Conservation (phyloP, 2,888 invertebrate species). For the Sericinus montela region DNA sequence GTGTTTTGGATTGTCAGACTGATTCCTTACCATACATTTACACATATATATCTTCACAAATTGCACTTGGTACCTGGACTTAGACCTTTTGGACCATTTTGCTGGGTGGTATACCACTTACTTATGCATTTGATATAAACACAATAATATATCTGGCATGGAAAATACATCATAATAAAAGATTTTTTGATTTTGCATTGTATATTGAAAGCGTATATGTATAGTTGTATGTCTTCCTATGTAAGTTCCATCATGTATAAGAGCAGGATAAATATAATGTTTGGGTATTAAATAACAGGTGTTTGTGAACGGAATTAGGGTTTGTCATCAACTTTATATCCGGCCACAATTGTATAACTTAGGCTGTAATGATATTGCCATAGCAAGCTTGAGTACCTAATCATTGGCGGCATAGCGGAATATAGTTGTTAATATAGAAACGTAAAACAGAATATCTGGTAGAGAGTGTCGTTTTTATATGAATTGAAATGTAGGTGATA, state of each 20-base stretch:
- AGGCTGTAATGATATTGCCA: conserved; percentile 49
- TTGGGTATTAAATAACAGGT: conserved; percentile 42
- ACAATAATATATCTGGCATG: too few species aligned
- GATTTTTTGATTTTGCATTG: conserved; percentile 37
- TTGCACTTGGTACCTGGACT: neutral
- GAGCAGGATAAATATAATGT: conserved; percentile 47
- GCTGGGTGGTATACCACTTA: neutral
- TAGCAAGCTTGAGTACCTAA: conserved; percentile 52
- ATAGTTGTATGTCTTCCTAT: conserved; percentile 76
- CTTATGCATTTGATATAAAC: neutral
- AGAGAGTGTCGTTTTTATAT: conserved; percentile 56
- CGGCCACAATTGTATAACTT: conserved; percentile 61
- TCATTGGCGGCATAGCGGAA: conserved; percentile 39
- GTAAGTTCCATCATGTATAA: conserved; percentile 64
- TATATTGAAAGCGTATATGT: conserved; percentile 54
- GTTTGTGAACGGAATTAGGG: conserved; percentile 54
- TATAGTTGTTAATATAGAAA: conserved; percentile 48
- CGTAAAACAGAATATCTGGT: conserved; percentile 47
- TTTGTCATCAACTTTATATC: conserved; percentile 57
- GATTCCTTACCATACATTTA: conserved; percentile 2
- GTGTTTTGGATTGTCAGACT: conserved; percentile 5
- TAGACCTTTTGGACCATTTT: neutral
- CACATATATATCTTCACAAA: neutral
- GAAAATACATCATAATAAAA: neutral
- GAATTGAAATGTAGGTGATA: conserved; percentile 52